A percentile compares a stretch with the other conserved stretches of the same genome.
These are phyloP conservation scores for Aleiodes leptofemur DNA, from an alignment of 2,888 invertebrate species.

Conservation along the genomic window DNA sequence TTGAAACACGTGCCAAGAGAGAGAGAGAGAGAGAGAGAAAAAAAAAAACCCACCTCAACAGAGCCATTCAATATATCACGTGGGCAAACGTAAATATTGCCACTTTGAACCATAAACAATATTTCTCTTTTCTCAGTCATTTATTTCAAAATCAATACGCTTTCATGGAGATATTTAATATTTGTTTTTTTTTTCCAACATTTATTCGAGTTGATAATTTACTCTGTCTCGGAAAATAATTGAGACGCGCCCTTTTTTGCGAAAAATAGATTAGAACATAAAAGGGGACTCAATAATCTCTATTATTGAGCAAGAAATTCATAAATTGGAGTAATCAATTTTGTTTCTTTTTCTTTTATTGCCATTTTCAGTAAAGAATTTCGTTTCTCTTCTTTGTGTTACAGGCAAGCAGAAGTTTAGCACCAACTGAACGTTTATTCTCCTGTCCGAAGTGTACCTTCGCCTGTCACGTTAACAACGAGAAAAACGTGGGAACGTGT, in stretches of 20 bases:
- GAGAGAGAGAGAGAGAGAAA: background rate
- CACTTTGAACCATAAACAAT: slow-evolving; percentile 21
- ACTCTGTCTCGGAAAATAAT: too few relatives aligned
- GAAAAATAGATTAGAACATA: too few relatives aligned
- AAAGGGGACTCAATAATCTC: too few relatives aligned
- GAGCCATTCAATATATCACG: slow-evolving; percentile 29
- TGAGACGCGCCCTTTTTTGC: too few relatives aligned
- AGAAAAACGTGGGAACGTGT: slow-evolving; percentile 70
- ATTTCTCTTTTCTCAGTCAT: background rate
- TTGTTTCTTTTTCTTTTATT: too few relatives aligned
- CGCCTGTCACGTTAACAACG: slow-evolving; percentile 69
- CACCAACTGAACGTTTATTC: slow-evolving; percentile 68
- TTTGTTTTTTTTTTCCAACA: too few relatives aligned
- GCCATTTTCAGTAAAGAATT: background rate
- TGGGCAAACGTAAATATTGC: slow-evolving; percentile 20
- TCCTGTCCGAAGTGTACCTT: slow-evolving; percentile 72
- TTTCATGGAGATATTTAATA: slow-evolving; percentile 9
- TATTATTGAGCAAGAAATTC: too few relatives aligned
- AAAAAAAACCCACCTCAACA: slow-evolving; percentile 12
- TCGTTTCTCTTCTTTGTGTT: slow-evolving; percentile 46
- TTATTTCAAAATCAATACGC: background rate
- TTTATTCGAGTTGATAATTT: too few relatives aligned
- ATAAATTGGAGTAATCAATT: too few relatives aligned
- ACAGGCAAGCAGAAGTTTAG: slow-evolving; percentile 71
- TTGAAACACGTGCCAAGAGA: slow-evolving; percentile 18